Conservation (phyloP, 2,797 vertebrate species). For the Pantherophis vulpinus region DNA sequence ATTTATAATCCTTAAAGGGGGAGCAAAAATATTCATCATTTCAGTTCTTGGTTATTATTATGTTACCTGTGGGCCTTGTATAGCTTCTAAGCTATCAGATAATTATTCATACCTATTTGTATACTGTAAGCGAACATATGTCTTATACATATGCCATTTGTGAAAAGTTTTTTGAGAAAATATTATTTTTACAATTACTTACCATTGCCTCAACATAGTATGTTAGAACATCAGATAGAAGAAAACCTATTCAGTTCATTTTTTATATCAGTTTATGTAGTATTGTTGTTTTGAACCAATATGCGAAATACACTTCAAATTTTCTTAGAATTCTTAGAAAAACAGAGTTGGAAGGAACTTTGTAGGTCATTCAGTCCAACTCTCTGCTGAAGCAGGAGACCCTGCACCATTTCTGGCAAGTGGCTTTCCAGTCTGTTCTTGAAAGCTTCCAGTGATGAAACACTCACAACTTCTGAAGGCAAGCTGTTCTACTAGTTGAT, state of each 20-base stretch:
- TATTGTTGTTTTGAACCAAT: not conserved
- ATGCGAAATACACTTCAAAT: not conserved
- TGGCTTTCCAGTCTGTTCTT: too few relatives aligned
- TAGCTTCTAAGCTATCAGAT: not conserved
- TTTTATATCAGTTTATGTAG: not conserved
- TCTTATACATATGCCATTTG: not conserved
- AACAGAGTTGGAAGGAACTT: not conserved
- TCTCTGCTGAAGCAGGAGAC: too few relatives aligned
- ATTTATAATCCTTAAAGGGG: not conserved
- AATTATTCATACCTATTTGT: not conserved
- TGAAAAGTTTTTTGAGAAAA: not conserved
- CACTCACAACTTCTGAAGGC: too few relatives aligned
- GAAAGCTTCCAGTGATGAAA: too few relatives aligned
- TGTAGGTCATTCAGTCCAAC: too few relatives aligned
- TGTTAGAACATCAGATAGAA: not conserved
- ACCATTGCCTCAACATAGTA: not conserved
- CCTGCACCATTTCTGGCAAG: too few relatives aligned
- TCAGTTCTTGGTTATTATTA: accelerated
- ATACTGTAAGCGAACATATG: not conserved
- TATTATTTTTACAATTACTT: not conserved
- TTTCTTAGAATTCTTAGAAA: too few relatives aligned
- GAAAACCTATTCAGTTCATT: not conserved
- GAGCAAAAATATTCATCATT: not conserved
- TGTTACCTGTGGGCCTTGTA: accelerated
- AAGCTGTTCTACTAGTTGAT: too few relatives aligned